phyloP scores from a whole-genome alignment of 2,797 vertebrate species.

The Lycodopsis pacificus region DNA sequence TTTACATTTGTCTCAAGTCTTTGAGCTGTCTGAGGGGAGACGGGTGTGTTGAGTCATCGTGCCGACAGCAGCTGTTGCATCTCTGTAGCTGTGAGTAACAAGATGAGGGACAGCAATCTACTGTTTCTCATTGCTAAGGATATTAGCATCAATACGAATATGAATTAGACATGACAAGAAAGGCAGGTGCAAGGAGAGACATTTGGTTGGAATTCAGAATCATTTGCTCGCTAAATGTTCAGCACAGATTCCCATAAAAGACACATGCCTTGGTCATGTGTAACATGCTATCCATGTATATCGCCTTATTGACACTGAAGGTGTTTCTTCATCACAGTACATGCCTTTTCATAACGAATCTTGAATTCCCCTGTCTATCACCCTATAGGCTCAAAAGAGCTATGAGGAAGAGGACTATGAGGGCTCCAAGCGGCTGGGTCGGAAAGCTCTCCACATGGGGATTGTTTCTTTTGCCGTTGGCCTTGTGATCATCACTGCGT shows the following conservation, averaged over 20 bases:
- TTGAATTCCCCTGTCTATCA: neutral
- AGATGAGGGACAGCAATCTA: conserved; percentile 41
- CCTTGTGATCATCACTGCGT: conserved; percentile 83
- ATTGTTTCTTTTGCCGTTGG: conserved; percentile 88
- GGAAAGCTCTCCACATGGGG: conserved; percentile 88
- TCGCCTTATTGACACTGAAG: neutral
- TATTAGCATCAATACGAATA: conserved; percentile 18
- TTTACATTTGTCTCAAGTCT: conserved; percentile 29
- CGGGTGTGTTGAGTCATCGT: conserved; percentile 11
- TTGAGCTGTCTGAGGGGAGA: conserved; percentile 3
- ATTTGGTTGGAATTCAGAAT: conserved; percentile 1
- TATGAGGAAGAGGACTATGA: conserved; percentile 88
- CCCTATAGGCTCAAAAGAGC: conserved; percentile 87
- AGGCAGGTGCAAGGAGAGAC: conserved; percentile 2
- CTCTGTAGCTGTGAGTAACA: conserved; percentile 55
- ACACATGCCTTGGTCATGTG: neutral
- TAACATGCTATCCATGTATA: neutral
- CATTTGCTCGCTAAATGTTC: conserved; percentile 1
- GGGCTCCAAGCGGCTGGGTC: conserved; percentile 84
- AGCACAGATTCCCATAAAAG: conserved; percentile 3
- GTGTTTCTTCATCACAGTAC: neutral
- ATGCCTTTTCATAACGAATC: neutral
- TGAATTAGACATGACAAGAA: conserved; percentile 35
- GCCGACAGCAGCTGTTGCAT: conserved; percentile 57
- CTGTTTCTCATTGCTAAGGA: conserved; percentile 1